Percentiles rank a stretch among this genome's conserved stretches.
phyloP scores from a whole-genome alignment of 2,797 vertebrate genomes.

The Mus caroli region DNA sequence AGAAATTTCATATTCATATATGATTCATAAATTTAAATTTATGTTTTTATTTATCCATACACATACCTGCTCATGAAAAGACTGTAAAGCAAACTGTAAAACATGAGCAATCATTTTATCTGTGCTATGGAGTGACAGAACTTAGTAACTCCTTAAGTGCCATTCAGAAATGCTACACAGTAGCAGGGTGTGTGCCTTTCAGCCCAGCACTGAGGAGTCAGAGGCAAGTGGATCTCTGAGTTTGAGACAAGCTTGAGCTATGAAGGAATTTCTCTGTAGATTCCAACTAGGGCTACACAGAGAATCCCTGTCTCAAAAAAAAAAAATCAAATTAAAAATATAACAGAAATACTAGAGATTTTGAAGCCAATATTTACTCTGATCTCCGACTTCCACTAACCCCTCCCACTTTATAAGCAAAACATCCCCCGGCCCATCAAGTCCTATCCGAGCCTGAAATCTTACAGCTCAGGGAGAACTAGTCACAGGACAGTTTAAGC shows the following conservation, averaged over 20 bases:
- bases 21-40: neutral
- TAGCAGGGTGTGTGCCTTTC: neutral
- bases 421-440: neutral
- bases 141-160: conserved; percentile 4
- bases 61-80: neutral
- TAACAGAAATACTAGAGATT: neutral
- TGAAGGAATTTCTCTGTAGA: neutral
- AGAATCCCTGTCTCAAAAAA: neutral
- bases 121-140: neutral
- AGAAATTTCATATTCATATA: neutral
- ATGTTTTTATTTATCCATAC: neutral
- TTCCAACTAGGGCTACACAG: neutral
- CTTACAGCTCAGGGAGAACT: neutral
- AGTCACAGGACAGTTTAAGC: neutral
- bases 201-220: neutral
- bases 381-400: neutral
- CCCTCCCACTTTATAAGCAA: neutral
- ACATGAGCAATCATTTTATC: conserved; percentile 34
- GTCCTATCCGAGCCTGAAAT: neutral
- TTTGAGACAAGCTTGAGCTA: neutral
- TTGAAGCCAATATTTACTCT: neutral
- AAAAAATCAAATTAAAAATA: neutral
- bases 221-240: neutral
- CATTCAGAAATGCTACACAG: conserved; percentile 53
- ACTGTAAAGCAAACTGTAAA: conserved; percentile 46